A percentile compares a stretch with the other conserved stretches of the same genome.
These are phyloP conservation scores for Melanaphis sacchari DNA, from an alignment of 1,140 invertebrate genomes.

Conservation along the genomic window DNA sequence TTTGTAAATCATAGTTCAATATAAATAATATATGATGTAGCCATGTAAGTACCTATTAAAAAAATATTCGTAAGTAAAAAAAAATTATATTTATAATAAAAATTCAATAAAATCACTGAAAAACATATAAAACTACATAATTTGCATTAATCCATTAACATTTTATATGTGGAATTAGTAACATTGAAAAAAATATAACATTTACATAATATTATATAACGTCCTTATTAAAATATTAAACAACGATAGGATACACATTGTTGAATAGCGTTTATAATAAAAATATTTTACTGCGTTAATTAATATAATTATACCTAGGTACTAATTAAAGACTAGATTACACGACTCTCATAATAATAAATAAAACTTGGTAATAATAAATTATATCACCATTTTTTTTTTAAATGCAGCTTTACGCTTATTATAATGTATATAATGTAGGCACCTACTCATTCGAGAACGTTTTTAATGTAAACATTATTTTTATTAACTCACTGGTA, in stretches of 20 bases:
- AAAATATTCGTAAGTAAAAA: neutral
- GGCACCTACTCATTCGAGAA: neutral
- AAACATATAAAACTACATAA: neutral
- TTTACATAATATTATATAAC: neutral
- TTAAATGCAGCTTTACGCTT: neutral
- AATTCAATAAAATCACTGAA: slow-evolving; percentile 8
- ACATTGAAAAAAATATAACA: neutral
- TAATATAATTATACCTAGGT: neutral
- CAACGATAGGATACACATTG: neutral
- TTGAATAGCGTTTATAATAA: neutral
- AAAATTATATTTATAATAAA: neutral
- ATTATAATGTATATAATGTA: neutral
- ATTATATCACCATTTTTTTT: neutral
- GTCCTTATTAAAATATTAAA: neutral
- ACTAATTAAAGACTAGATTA: slow-evolving; percentile 15
- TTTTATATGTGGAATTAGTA: neutral
- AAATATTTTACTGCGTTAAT: neutral
- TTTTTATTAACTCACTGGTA: neutral
- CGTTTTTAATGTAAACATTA: slow-evolving; percentile 5
- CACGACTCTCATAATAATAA: neutral
- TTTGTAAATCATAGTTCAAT: neutral
- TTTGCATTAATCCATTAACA: neutral
- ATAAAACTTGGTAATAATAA: neutral
- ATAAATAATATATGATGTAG: neutral
- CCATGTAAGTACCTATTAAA: neutral